Percentiles rank a stretch among this genome's conserved stretches.
Evolutionary conservation across 2,888 invertebrate species (phyloP).

Genomic region (Marronus borbonicus): DNA sequence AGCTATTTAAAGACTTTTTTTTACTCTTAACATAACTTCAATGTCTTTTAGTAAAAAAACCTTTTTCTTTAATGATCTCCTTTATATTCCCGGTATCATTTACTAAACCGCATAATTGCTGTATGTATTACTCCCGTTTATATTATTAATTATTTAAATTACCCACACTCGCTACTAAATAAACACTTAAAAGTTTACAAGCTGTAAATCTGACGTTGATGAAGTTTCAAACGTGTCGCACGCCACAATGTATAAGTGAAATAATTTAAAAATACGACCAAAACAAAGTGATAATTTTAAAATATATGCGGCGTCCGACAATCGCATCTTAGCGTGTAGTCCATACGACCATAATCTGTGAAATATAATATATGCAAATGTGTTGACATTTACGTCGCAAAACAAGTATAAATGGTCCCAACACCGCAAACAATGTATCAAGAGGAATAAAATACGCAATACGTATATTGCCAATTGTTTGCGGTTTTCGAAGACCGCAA

Average conservation of each 20-base stretch:
- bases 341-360: neutral
- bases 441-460: conserved; percentile 14
- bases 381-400: conserved; percentile 14
- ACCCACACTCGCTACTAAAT: no score
- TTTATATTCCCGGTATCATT: no score
- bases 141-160: no score
- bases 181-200: no score
- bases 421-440: conserved; percentile 16
- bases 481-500: conserved; percentile 22
- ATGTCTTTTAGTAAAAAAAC: no score
- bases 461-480: conserved; percentile 25
- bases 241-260: neutral
- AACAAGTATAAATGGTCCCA: conserved; percentile 5
- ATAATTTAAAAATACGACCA: neutral
- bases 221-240: no score
- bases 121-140: no score
- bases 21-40: no score
- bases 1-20: no score
- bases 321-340: neutral
- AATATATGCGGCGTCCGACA: neutral
- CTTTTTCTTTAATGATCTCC: no score
- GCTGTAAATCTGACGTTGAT: no score
- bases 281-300: neutral
- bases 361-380: conserved; percentile 10
- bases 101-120: no score